Conservation (phyloP, 2,113 vertebrate species). For the Prionailurus bengalensis region DNA sequence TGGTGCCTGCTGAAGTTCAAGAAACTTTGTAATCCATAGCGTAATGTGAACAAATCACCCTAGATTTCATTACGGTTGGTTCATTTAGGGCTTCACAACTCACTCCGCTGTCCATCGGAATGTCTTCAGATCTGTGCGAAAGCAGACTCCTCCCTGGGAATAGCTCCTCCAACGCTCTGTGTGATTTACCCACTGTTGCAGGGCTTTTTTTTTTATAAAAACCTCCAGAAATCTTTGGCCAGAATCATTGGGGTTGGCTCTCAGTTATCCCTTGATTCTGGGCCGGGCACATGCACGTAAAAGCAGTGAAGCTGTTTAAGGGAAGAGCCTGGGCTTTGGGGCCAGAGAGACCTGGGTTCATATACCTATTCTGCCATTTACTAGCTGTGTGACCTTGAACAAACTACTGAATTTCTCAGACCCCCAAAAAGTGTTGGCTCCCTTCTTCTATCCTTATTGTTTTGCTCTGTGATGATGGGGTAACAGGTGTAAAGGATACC, state of each 20-base stretch:
- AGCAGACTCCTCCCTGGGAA: not conserved
- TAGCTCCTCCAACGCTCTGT: slow-evolving; percentile 17
- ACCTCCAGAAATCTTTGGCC: not conserved
- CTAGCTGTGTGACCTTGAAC: not conserved
- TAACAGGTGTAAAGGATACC: not conserved
- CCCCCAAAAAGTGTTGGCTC: not conserved
- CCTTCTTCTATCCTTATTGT: not conserved
- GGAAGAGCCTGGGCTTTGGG: not conserved
- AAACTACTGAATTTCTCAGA: slow-evolving; percentile 25
- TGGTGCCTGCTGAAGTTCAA: slow-evolving; percentile 8
- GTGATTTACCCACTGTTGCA: not conserved
- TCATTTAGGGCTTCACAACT: not conserved
- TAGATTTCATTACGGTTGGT: not conserved
- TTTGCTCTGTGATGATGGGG: not conserved
- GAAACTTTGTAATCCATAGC: slow-evolving; percentile 18
- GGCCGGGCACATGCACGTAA: not conserved
- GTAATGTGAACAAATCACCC: not conserved
- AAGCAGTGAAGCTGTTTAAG: not conserved
- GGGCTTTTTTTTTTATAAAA: not conserved
- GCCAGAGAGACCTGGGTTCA: not conserved
- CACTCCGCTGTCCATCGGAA: not conserved
- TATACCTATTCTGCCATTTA: not conserved
- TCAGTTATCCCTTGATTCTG: slow-evolving; percentile 20
- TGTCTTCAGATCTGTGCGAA: not conserved
- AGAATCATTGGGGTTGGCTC: not conserved